Conservation (phyloP, 2,113 vertebrate species). For the Panthera uncia region DNA sequence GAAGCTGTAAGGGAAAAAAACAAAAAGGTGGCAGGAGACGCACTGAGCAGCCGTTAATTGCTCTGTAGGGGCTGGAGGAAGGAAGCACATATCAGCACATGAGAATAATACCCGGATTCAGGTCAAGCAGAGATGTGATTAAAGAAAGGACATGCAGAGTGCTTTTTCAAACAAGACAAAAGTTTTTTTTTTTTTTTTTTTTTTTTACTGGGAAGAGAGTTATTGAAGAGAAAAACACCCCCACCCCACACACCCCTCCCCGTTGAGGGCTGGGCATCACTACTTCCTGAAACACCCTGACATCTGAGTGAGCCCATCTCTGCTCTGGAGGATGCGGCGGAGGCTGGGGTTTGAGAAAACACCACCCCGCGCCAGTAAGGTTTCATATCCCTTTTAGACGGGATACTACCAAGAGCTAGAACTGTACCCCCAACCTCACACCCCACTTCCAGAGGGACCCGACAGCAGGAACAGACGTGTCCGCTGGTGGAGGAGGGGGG, state of each 20-base stretch:
- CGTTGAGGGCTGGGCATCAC: neutral
- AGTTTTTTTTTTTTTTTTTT: neutral
- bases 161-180: slow-evolving; percentile 53
- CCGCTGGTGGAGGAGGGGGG: neutral
- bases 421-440: neutral
- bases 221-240: slow-evolving; percentile 8
- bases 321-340: neutral
- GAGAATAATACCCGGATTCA: slow-evolving; percentile 43
- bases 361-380: neutral
- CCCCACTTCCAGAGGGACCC: neutral
- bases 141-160: slow-evolving; percentile 71
- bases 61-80: slow-evolving; percentile 23
- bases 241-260: neutral
- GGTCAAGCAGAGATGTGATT: slow-evolving; percentile 66
- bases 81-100: slow-evolving; percentile 58
- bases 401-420: neutral
- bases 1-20: neutral
- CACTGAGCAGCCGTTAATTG: slow-evolving; percentile 51
- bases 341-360: neutral
- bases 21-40: neutral
- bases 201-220: slow-evolving; percentile 9
- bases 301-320: neutral
- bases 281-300: neutral
- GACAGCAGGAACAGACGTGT: neutral
- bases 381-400: neutral